phyloP scores from a whole-genome alignment of 2,888 invertebrate species.

The Xanthia togata region DNA sequence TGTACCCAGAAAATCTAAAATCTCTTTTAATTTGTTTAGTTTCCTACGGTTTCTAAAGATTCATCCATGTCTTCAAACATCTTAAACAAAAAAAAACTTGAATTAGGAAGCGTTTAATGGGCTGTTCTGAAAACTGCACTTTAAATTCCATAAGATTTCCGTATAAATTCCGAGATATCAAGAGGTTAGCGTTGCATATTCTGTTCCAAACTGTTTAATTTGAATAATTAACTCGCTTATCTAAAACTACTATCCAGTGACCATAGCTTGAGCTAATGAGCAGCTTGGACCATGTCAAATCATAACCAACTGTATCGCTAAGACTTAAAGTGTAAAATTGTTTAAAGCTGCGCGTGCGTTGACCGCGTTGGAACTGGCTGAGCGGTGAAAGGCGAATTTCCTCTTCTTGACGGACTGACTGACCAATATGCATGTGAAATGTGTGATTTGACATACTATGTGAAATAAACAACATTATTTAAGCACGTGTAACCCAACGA shows the following conservation, averaged over 20 bases:
- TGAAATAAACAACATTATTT: slow-evolving; percentile 39
- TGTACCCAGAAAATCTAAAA: slow-evolving; percentile 12
- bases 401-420: slow-evolving; percentile 49
- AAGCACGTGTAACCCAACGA: slow-evolving; percentile 6
- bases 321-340: slow-evolving; percentile 11
- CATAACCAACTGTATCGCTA: slow-evolving; percentile 27
- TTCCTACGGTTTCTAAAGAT: too few species aligned
- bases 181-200: slow-evolving; percentile 45
- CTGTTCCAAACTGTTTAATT: slow-evolving; percentile 56
- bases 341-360: slow-evolving; percentile 35
- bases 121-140: not conserved
- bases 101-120: not conserved
- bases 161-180: slow-evolving; percentile 16
- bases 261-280: slow-evolving; percentile 55
- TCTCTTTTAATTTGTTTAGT: not conserved
- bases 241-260: slow-evolving; percentile 53
- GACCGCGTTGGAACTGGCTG: slow-evolving; percentile 71
- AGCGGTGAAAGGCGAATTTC: slow-evolving; percentile 75
- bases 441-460: slow-evolving; percentile 48
- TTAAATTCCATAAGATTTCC: slow-evolving; percentile 22
- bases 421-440: slow-evolving; percentile 58
- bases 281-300: slow-evolving; percentile 8
- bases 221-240: slow-evolving; percentile 58
- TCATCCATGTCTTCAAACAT: not conserved
- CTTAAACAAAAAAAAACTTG: not conserved